Conservation (phyloP, 2,888 invertebrate genomes). For the Copidosoma aretas region DNA sequence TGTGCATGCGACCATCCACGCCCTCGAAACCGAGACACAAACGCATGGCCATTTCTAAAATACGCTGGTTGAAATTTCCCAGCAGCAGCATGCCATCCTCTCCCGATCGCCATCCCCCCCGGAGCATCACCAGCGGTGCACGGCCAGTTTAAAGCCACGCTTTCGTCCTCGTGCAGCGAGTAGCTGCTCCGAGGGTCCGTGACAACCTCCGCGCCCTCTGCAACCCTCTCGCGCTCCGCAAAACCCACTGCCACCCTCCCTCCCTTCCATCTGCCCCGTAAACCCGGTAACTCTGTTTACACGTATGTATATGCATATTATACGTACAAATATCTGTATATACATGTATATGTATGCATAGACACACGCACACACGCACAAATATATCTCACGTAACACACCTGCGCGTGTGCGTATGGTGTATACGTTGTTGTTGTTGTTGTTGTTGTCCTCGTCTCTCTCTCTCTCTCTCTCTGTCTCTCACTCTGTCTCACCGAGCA, state of each 20-base stretch:
- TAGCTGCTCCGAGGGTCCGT: not conserved
- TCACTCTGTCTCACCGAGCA: conserved; percentile 12
- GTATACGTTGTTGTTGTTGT: too few relatives aligned
- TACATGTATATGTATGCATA: not conserved
- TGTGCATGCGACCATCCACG: too few relatives aligned
- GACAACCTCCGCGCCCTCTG: conserved; percentile 20
- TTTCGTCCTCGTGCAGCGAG: not conserved
- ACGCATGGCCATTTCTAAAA: too few relatives aligned
- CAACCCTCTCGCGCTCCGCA: not conserved
- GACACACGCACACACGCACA: not conserved
- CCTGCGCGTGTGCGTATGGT: not conserved
- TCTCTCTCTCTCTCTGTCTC: conserved; percentile 3
- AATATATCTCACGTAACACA: not conserved
- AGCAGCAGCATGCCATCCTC: too few relatives aligned
- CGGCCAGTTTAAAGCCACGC: not conserved
- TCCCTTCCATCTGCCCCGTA: not conserved
- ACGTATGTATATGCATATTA: not conserved
- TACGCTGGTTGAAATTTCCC: too few relatives aligned
- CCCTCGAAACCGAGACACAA: too few relatives aligned
- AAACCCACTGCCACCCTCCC: not conserved
- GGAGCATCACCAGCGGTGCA: too few relatives aligned
- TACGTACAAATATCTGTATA: not conserved
- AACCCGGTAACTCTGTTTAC: conserved; percentile 16
- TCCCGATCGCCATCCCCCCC: not conserved
- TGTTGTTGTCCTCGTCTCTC: not conserved